A percentile compares a stretch with the other conserved stretches of the same genome.
These are phyloP conservation scores for Leucania comma DNA, from an alignment of 2,888 invertebrate species.

Conservation along the genomic window DNA sequence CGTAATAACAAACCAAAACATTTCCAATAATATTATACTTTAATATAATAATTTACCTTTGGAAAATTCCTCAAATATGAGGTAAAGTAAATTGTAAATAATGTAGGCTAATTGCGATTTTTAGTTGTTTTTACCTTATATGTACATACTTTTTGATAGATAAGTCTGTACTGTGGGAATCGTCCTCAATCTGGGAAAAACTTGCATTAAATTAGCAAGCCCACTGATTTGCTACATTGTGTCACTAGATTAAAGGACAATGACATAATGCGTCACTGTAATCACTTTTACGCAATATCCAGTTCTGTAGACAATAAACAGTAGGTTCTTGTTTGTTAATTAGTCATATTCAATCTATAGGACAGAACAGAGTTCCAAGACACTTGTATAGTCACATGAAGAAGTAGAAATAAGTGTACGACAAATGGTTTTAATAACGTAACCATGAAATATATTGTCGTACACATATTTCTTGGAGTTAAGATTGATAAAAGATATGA, in stretches of 20 bases:
- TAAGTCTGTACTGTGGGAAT: not conserved
- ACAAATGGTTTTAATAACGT: too few species aligned
- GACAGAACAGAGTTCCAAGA: not conserved
- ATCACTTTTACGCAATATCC: not conserved
- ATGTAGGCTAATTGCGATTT: not conserved
- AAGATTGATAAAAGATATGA: too few species aligned
- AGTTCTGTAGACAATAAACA: not conserved
- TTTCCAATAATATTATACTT: too few species aligned
- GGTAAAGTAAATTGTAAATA: not conserved
- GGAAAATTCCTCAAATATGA: not conserved
- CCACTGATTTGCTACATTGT: conserved; percentile 34
- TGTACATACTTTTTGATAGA: not conserved
- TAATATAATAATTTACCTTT: too few species aligned
- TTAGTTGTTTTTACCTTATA: not conserved
- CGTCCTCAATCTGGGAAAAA: not conserved
- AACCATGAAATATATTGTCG: too few species aligned
- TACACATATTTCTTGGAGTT: too few species aligned
- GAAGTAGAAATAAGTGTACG: too few species aligned
- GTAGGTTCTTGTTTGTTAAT: too few species aligned
- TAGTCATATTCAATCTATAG: conserved; percentile 3
- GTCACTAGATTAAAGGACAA: conserved; percentile 19
- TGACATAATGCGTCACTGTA: conserved; percentile 23
- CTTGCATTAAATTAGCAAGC: not conserved
- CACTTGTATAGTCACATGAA: not conserved
- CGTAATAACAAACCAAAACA: too few species aligned